Percentiles rank a stretch among this genome's conserved stretches.
Conservation (phyloP, 1,140 invertebrate genomes). For the Drosophila neocordata region DNA sequence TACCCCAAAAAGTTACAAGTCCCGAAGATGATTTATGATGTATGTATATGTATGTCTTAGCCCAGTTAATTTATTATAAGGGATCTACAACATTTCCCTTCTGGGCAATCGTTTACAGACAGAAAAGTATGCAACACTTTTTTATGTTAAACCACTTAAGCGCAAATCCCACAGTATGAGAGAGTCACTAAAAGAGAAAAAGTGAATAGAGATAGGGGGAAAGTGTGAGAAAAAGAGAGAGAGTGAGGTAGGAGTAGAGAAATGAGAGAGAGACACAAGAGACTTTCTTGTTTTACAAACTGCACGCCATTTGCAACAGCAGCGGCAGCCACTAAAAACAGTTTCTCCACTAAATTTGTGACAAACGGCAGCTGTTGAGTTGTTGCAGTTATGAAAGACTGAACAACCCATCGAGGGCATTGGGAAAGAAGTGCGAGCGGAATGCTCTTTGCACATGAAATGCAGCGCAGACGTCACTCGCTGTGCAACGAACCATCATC, state of each 20-base stretch:
- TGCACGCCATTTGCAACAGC: constrained; percentile 52
- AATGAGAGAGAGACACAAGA: constrained; percentile 1
- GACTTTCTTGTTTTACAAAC: constrained; percentile 36
- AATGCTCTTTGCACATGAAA: constrained; percentile 54
- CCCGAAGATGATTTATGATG: constrained; percentile 71
- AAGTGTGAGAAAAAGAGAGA: neutral
- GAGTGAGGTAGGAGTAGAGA: neutral
- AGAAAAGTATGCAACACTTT: constrained; percentile 64
- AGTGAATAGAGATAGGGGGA: constrained; percentile 13
- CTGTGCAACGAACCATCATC: constrained; percentile 42
- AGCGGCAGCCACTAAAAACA: constrained; percentile 30
- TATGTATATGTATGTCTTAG: constrained; percentile 17
- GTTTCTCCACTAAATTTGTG: constrained; percentile 60
- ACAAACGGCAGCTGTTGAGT: constrained; percentile 63
- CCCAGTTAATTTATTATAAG: constrained; percentile 62
- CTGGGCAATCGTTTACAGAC: constrained; percentile 36
- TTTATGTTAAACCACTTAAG: constrained; percentile 47
- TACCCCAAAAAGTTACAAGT: constrained; percentile 41
- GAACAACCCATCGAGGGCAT: neutral
- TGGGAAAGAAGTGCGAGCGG: constrained; percentile 38
- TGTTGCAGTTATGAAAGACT: constrained; percentile 34
- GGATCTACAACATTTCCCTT: constrained; percentile 10
- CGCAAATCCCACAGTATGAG: constrained; percentile 38
- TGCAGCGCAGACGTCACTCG: constrained; percentile 41
- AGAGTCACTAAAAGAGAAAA: neutral